Conservation (phyloP, 2,113 vertebrate genomes). For the Thamnophis sirtalis region DNA sequence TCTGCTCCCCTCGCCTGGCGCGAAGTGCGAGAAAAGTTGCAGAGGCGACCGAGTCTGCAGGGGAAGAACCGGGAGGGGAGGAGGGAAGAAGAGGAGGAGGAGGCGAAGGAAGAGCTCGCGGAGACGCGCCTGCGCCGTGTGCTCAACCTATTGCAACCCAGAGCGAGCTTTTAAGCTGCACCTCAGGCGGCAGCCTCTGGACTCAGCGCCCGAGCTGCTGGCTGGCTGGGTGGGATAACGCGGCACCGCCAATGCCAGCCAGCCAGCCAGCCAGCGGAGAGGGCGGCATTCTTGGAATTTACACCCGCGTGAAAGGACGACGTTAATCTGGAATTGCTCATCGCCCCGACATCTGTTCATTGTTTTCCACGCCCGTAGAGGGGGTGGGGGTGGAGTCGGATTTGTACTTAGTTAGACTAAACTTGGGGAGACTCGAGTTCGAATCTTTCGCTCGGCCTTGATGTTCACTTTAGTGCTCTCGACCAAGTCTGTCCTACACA, state of each 20-base stretch:
- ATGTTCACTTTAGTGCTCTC: not conserved
- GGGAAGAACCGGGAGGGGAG: not conserved
- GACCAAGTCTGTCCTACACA: not conserved
- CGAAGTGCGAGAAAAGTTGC: conserved; percentile 32
- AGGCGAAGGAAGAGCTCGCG: conserved; percentile 34
- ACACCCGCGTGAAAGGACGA: not conserved
- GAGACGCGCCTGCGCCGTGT: conserved; percentile 81
- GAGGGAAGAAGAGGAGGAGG: too few species aligned
- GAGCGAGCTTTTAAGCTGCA: conserved; percentile 72
- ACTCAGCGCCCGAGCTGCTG: not conserved
- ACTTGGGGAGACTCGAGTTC: not conserved
- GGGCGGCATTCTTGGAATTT: not conserved
- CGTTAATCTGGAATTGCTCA: not conserved
- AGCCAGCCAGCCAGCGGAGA: not conserved
- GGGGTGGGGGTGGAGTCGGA: not conserved
- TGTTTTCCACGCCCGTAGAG: not conserved
- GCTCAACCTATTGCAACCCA: conserved; percentile 67
- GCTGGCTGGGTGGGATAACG: not conserved
- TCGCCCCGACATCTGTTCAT: not conserved
- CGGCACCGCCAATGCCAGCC: not conserved
- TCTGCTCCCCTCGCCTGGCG: conserved; percentile 49
- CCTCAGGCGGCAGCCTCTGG: conserved; percentile 39
- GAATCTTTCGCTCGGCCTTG: not conserved
- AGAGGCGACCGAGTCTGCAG: conserved; percentile 61
- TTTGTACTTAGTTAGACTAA: not conserved